Evolutionary conservation across 2,797 vertebrate genomes (phyloP).

Genomic region (Anomalospiza imberbis): DNA sequence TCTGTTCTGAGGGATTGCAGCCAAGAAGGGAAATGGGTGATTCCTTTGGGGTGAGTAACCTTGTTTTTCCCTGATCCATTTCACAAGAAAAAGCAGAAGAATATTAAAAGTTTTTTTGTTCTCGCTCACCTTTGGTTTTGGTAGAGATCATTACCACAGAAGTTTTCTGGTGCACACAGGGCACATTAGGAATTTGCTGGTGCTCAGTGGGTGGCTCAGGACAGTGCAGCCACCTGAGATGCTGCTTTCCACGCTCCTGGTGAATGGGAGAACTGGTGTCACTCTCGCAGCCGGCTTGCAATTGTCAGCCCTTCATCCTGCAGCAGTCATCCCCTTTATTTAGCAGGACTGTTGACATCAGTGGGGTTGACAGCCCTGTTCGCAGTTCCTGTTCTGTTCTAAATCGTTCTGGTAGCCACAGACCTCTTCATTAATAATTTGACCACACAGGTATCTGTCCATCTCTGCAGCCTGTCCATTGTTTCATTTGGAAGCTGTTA

Average conservation of each 20-base stretch:
- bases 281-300: not conserved
- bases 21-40: conserved; percentile 40
- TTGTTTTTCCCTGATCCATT: conserved; percentile 51
- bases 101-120: not conserved
- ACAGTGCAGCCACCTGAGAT: not conserved
- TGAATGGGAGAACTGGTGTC: not conserved
- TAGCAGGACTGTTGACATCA: not conserved
- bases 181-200: not conserved
- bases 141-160: not conserved
- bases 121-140: not conserved
- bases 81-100: conserved; percentile 6
- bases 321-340: not conserved
- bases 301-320: not conserved
- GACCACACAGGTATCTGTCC: not conserved
- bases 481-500: not conserved
- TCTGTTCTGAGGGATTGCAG: conserved; percentile 58
- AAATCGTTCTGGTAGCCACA: not conserved
- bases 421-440: not conserved
- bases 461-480: not conserved
- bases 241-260: accelerated
- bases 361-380: not conserved
- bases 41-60: conserved; percentile 53
- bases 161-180: not conserved
- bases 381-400: not conserved
- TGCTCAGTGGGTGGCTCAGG: not conserved